Conservation (phyloP, 2,888 invertebrate species). For the Lamproptera curius region DNA sequence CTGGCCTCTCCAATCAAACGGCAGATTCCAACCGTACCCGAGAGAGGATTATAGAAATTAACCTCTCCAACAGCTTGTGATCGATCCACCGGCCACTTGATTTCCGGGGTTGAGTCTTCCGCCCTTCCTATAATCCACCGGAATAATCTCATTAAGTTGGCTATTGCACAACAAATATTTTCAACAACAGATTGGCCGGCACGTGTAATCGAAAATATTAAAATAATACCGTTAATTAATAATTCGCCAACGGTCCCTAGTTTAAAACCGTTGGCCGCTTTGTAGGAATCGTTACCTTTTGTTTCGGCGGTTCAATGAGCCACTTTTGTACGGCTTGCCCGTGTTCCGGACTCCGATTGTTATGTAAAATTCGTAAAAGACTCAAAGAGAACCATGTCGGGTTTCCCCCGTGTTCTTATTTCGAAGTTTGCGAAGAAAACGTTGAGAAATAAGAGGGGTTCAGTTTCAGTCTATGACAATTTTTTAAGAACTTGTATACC, state of each 20-base stretch:
- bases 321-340: conserved; percentile 25
- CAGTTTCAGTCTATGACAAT: too few species aligned
- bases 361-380: too few species aligned
- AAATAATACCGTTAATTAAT: conserved; percentile 11
- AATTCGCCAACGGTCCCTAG: conserved; percentile 17
- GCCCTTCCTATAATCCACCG: conserved; percentile 18
- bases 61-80: conserved; percentile 65
- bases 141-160: conserved; percentile 28
- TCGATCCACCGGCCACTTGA: conserved; percentile 52
- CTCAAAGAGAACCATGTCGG: too few species aligned
- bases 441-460: too few species aligned
- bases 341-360: conserved; percentile 13
- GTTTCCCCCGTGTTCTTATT: too few species aligned
- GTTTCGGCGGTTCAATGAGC: conserved; percentile 24
- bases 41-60: conserved; percentile 72
- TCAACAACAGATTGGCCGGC: background rate
- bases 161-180: conserved; percentile 19
- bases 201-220: conserved; percentile 8
- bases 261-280: conserved; percentile 8
- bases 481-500: too few species aligned
- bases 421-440: too few species aligned
- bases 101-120: conserved; percentile 35
- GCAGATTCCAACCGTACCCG: conserved; percentile 47
- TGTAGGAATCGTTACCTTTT: conserved; percentile 15
- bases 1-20: conserved; percentile 15